Evolutionary conservation across 2,888 invertebrate genomes (phyloP).

Genomic region (Apodemia zela): DNA sequence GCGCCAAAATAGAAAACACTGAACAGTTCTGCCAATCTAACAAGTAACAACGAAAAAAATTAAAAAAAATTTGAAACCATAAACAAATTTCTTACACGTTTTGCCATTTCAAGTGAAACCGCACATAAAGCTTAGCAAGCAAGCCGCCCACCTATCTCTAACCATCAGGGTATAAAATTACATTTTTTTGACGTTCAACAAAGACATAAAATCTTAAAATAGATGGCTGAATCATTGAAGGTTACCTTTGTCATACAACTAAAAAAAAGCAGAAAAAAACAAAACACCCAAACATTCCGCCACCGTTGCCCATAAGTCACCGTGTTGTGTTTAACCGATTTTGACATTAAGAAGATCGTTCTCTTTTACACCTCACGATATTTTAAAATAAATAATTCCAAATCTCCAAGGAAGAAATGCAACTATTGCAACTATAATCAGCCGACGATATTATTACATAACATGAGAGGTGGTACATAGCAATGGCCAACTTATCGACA

Average conservation of each 20-base stretch:
- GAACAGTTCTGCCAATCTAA: no score
- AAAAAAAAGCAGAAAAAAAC: conserved; percentile 28
- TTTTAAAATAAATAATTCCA: conserved; percentile 6
- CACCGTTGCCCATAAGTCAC: conserved; percentile 43
- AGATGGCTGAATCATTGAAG: conserved; percentile 36
- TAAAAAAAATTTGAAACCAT: no score
- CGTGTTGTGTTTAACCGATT: conserved; percentile 38
- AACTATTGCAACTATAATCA: no score
- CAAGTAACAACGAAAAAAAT: no score
- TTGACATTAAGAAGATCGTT: conserved; percentile 37
- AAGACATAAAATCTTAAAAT: conserved; percentile 12
- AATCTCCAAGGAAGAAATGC: no score
- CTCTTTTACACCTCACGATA: conserved; percentile 34
- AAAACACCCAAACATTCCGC: conserved; percentile 36
- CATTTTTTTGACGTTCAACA: conserved; percentile 14
- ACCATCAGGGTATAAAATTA: conserved; percentile 10
- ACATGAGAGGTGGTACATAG: no score
- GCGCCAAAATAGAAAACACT: no score
- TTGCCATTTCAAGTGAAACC: background rate
- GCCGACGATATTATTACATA: no score
- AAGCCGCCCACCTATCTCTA: conserved; percentile 6
- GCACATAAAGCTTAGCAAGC: background rate
- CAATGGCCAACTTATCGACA: no score
- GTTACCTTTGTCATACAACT: conserved; percentile 34
- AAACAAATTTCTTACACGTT: background rate